Conservation (phyloP, 1,140 invertebrate species). For the Lepidurus apus region DNA sequence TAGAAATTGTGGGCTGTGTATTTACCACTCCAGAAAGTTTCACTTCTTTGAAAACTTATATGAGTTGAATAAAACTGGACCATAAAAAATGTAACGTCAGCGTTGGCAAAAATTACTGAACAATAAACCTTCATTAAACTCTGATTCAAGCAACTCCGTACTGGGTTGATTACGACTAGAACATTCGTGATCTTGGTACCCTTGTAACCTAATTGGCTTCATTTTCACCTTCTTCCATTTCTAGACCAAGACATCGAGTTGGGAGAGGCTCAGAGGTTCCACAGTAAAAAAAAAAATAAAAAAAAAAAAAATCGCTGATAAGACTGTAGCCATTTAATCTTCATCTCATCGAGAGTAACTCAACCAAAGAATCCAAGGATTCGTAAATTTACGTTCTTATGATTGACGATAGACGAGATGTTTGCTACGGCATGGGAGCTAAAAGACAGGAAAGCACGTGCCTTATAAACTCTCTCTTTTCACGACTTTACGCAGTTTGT, state of each 20-base stretch:
- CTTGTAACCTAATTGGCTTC: slow-evolving; percentile 10
- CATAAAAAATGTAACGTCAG: neutral
- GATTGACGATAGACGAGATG: no score
- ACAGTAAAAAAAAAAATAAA: no score
- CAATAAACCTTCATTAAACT: neutral
- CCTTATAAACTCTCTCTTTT: neutral
- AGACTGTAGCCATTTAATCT: no score
- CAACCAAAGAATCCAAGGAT: no score
- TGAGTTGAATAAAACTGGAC: slow-evolving; percentile 15
- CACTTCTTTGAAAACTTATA: neutral
- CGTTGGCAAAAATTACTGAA: neutral
- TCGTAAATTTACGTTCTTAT: no score
- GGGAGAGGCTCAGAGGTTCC: neutral
- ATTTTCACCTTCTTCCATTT: neutral
- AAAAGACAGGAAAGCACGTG: neutral
- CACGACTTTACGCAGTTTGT: neutral
- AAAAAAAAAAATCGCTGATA: no score
- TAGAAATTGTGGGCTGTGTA: neutral
- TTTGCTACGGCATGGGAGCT: no score
- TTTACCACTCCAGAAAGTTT: neutral
- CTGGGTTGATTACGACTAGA: neutral
- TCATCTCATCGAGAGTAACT: no score
- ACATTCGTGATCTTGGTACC: neutral
- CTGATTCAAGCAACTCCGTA: neutral
- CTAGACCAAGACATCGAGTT: neutral